A percentile compares a stretch with the other conserved stretches of the same genome.
Evolutionary conservation across 2,888 invertebrate genomes (phyloP).

Genomic region (Temnothorax rugatulus): DNA sequence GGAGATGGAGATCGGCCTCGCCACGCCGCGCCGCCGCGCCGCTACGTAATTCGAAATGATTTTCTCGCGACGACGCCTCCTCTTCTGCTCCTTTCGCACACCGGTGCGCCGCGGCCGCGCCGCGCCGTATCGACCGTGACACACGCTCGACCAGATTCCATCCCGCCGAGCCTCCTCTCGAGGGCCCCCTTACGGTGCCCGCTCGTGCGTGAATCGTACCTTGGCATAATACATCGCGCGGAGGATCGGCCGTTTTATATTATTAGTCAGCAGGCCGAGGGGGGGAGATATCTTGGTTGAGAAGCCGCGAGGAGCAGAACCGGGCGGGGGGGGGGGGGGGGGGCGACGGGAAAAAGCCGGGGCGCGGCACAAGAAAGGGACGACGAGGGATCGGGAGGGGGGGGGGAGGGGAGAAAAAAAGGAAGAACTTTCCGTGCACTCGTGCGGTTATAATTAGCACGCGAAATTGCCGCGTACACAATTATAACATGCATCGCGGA

Average conservation of each 20-base stretch:
- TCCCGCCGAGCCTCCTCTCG: slow-evolving; percentile 58
- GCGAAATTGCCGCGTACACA: slow-evolving; percentile 35
- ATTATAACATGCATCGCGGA: slow-evolving; percentile 18
- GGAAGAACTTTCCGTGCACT: slow-evolving; percentile 30
- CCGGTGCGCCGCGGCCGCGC: slow-evolving; percentile 46
- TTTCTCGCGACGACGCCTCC: slow-evolving; percentile 52
- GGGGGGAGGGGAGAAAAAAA: not conserved
- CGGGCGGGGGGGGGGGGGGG: not conserved
- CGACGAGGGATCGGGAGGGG: slow-evolving; percentile 5
- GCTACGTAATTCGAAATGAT: slow-evolving; percentile 61
- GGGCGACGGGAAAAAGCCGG: slow-evolving; percentile 29
- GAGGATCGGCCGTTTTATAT: slow-evolving; percentile 75
- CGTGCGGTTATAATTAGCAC: slow-evolving; percentile 47
- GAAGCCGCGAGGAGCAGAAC: slow-evolving; percentile 15
- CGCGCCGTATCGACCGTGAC: slow-evolving; percentile 67
- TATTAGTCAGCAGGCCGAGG: slow-evolving; percentile 71
- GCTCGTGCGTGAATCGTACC: slow-evolving; percentile 79
- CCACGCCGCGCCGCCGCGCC: not conserved
- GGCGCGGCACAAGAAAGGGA: slow-evolving; percentile 29
- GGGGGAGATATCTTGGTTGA: not conserved
- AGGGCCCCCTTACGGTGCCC: slow-evolving; percentile 71
- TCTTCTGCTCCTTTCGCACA: slow-evolving; percentile 15
- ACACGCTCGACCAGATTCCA: slow-evolving; percentile 78
- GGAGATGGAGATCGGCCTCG: not conserved
- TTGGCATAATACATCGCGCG: slow-evolving; percentile 67